Percentiles rank a stretch among this genome's conserved stretches.
phyloP scores from a whole-genome alignment of 2,797 vertebrate species.

The Notolabrus celidotus region DNA sequence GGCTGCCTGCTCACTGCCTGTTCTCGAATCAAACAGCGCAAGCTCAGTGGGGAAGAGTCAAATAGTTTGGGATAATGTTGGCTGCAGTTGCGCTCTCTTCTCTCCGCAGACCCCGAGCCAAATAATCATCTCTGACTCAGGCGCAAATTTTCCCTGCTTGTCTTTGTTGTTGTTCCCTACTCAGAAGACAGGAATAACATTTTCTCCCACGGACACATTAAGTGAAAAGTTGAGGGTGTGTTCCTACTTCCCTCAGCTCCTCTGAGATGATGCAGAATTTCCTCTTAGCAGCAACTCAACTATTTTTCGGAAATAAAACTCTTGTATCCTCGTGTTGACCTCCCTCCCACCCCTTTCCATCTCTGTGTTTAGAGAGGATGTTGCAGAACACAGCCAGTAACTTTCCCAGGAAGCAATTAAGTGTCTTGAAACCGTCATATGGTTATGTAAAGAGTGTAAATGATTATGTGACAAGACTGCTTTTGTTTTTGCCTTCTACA shows the following conservation, averaged over 20 bases:
- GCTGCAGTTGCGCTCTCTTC: slow-evolving; percentile 16
- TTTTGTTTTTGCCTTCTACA: slow-evolving; percentile 65
- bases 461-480: neutral
- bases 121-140: slow-evolving; percentile 47
- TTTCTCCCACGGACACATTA: neutral
- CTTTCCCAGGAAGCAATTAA: neutral
- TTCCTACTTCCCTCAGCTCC: slow-evolving; percentile 32
- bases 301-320: slow-evolving; percentile 56
- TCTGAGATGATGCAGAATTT: slow-evolving; percentile 53
- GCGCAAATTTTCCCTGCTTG: slow-evolving; percentile 30
- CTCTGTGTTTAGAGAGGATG: slow-evolving; percentile 59
- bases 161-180: slow-evolving; percentile 52
- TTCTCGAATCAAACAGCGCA: slow-evolving; percentile 38
- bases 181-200: slow-evolving; percentile 1
- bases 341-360: slow-evolving; percentile 36
- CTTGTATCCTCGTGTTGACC: slow-evolving; percentile 55
- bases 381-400: slow-evolving; percentile 11
- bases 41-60: slow-evolving; percentile 37
- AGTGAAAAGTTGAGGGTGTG: slow-evolving; percentile 26
- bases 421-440: neutral
- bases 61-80: slow-evolving; percentile 32
- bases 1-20: slow-evolving; percentile 7
- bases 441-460: neutral
- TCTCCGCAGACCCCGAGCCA: slow-evolving; percentile 32
- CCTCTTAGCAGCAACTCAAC: slow-evolving; percentile 47